Evolutionary conservation across 2,888 invertebrate genomes (phyloP).

Genomic region (Lordiphosa andalusiaca): DNA sequence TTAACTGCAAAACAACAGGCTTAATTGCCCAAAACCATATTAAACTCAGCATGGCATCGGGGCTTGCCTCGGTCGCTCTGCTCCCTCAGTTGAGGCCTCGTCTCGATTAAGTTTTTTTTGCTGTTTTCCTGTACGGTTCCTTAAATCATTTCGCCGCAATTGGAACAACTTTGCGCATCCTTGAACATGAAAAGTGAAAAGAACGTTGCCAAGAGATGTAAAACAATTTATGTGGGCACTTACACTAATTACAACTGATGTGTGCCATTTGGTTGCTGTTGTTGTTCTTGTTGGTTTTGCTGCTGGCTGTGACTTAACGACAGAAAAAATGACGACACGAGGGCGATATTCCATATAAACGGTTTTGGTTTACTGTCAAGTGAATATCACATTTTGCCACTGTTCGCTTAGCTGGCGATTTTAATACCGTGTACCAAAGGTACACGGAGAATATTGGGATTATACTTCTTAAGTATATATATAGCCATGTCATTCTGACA

Average conservation of each 20-base stretch:
- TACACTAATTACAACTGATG: slow-evolving; percentile 68
- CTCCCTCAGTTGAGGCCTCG: slow-evolving; percentile 13
- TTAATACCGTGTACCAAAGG: no score
- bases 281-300: slow-evolving; percentile 7
- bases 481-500: no score
- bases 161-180: slow-evolving; percentile 44
- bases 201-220: slow-evolving; percentile 56
- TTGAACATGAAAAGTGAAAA: slow-evolving; percentile 66
- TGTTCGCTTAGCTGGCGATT: no score
- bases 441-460: no score
- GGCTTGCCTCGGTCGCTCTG: slow-evolving; percentile 2
- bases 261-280: slow-evolving; percentile 15
- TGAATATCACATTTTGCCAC: no score
- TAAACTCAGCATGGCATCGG: slow-evolving; percentile 38
- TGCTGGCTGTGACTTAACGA: slow-evolving; percentile 24
- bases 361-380: no score
- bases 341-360: no score
- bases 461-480: no score
- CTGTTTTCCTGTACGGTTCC: not conserved
- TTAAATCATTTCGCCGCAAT: slow-evolving; percentile 24
- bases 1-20: slow-evolving; percentile 59
- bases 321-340: no score
- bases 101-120: slow-evolving; percentile 1
- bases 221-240: slow-evolving; percentile 63
- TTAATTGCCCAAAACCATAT: slow-evolving; percentile 63